phyloP scores from a whole-genome alignment of 2,113 vertebrate genomes.

The Sylvilagus bachmani region DNA sequence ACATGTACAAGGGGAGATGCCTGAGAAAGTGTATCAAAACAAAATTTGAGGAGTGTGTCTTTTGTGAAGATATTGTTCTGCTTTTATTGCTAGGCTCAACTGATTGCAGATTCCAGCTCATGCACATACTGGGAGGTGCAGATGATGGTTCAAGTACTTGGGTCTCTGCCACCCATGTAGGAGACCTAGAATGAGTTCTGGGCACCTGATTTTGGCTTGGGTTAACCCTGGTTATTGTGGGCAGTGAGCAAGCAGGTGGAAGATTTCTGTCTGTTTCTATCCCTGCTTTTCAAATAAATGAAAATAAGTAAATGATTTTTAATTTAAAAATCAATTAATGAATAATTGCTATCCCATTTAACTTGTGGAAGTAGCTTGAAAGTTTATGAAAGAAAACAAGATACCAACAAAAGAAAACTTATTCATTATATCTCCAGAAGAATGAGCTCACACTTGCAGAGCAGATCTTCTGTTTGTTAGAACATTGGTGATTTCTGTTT shows the following conservation, averaged over 20 bases:
- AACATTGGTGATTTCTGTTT: neutral
- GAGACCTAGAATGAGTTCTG: no score
- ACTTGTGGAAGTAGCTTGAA: neutral
- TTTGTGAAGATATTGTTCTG: neutral
- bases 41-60: neutral
- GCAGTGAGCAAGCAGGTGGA: no score
- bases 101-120: neutral
- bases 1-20: neutral
- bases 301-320: no score
- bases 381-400: neutral
- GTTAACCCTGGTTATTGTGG: no score
- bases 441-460: neutral
- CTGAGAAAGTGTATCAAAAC: neutral
- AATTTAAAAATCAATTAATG: neutral
- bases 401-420: neutral
- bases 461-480: neutral
- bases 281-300: no score
- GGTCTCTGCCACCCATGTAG: no score
- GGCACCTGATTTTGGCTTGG: no score
- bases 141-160: no score
- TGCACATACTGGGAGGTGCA: no score
- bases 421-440: neutral
- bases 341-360: constrained; percentile 20
- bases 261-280: no score
- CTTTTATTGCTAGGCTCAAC: neutral